A percentile compares a stretch with the other conserved stretches of the same genome.
Evolutionary conservation across 1,140 invertebrate genomes (phyloP).

Genomic region (Aphelinus certus): DNA sequence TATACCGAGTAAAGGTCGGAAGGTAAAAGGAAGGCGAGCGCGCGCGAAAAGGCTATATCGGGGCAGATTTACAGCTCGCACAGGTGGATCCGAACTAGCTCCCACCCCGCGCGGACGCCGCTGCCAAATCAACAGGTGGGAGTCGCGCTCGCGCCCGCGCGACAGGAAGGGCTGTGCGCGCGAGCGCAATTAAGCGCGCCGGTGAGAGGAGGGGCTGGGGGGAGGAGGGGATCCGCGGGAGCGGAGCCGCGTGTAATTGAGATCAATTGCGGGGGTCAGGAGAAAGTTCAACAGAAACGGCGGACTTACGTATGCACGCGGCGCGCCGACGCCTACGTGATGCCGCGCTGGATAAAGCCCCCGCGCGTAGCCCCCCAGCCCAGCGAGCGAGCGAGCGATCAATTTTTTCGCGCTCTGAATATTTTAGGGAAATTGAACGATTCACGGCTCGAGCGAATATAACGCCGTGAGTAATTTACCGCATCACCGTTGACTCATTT

Average conservation of each 20-base stretch:
- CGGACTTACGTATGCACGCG: constrained; percentile 15
- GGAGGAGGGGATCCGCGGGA: constrained; percentile 25
- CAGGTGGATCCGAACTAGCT: too few species aligned
- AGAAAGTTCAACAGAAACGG: constrained; percentile 5
- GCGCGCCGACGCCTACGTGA: not conserved
- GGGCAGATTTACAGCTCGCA: too few species aligned
- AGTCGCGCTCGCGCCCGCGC: not conserved
- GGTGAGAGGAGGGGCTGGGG: not conserved
- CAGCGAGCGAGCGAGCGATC: too few species aligned
- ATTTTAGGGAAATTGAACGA: too few species aligned
- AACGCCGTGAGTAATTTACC: too few species aligned
- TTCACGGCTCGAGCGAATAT: too few species aligned
- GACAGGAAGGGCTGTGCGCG: not conserved
- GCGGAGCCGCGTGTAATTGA: constrained; percentile 55
- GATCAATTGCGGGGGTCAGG: constrained; percentile 62
- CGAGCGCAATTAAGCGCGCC: not conserved
- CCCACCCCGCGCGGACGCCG: not conserved
- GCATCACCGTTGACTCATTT: too few species aligned
- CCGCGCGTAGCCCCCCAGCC: too few species aligned
- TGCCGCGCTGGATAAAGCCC: too few species aligned
- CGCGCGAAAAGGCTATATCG: not conserved
- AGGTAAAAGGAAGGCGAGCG: not conserved
- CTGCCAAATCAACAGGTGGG: not conserved
- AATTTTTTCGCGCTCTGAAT: too few species aligned
- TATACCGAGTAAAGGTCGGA: too few species aligned